Percentiles rank a stretch among this genome's conserved stretches.
Evolutionary conservation across 2,888 invertebrate genomes (phyloP).

Genomic region (Brachylomia viminalis): DNA sequence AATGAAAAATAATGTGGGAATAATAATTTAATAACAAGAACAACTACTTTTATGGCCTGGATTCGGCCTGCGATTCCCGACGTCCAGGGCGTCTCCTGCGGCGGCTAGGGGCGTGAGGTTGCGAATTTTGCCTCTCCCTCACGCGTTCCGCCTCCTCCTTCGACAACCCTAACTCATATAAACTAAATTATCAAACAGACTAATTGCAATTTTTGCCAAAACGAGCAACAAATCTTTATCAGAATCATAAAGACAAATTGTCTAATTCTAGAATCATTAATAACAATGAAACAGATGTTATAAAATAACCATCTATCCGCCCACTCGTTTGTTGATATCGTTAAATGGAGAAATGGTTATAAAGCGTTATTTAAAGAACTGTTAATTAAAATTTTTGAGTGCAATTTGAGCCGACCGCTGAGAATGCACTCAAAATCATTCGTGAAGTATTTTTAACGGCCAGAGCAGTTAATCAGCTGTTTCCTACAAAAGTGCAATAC

Average conservation of each 20-base stretch:
- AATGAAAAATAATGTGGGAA: not conserved
- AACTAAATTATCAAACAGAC: slow-evolving; percentile 18
- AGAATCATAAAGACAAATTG: slow-evolving; percentile 50
- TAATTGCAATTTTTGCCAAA: slow-evolving; percentile 34
- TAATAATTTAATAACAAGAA: not conserved
- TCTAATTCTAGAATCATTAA: slow-evolving; percentile 62
- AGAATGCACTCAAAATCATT: not conserved
- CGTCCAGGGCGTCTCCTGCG: too few species aligned
- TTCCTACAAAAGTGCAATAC: too few species aligned
- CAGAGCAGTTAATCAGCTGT: too few species aligned
- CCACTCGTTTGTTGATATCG: slow-evolving; percentile 29
- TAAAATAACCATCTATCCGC: slow-evolving; percentile 47
- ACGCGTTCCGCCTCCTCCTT: too few species aligned
- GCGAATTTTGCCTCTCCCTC: too few species aligned
- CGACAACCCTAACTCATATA: too few species aligned
- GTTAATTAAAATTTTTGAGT: not conserved
- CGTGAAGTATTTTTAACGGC: not conserved
- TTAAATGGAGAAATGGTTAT: slow-evolving; percentile 41
- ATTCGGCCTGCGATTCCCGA: too few species aligned
- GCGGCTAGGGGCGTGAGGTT: too few species aligned
- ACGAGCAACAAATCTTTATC: slow-evolving; percentile 48
- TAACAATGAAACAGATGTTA: slow-evolving; percentile 50
- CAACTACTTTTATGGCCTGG: not conserved
- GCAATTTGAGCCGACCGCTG: not conserved
- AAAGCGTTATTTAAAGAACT: not conserved